These are phyloP conservation scores for Drosophila ohnishii DNA, from an alignment of 1,140 invertebrate genomes.

Conservation along the genomic window DNA sequence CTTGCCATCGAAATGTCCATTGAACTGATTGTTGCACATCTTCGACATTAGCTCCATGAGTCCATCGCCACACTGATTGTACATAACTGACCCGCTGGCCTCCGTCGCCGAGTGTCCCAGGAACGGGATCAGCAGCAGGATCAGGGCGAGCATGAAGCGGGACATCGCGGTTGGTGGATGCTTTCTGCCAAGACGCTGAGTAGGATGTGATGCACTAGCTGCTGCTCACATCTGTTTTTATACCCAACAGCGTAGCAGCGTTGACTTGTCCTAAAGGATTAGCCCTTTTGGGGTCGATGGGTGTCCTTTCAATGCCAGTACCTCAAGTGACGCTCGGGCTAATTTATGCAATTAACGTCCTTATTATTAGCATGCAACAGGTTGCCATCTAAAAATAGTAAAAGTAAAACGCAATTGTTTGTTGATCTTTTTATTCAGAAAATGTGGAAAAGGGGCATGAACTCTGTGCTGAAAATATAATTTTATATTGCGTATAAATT, in stretches of 20 bases:
- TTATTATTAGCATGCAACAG: neutral
- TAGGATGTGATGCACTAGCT: neutral
- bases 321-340: neutral
- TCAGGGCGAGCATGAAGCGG: neutral
- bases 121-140: neutral
- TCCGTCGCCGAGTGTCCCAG: neutral
- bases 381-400: conserved; percentile 1
- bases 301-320: conserved; percentile 12
- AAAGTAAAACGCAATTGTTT: neutral
- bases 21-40: conserved; percentile 2
- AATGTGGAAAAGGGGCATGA: neutral
- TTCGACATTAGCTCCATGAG: conserved; percentile 3
- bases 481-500: too few species aligned
- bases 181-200: neutral
- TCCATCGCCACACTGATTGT: conserved; percentile 6
- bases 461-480: neutral
- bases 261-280: neutral
- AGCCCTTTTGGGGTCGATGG: conserved; percentile 4
- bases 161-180: neutral
- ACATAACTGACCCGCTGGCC: neutral
- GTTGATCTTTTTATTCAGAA: neutral
- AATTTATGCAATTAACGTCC: conserved; percentile 6
- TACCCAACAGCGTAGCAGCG: neutral
- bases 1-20: conserved; percentile 3
- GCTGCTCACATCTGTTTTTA: neutral